A percentile compares a stretch with the other conserved stretches of the same genome.
Conservation (phyloP, 2,888 invertebrate genomes). For the Oeneis ivallda region DNA sequence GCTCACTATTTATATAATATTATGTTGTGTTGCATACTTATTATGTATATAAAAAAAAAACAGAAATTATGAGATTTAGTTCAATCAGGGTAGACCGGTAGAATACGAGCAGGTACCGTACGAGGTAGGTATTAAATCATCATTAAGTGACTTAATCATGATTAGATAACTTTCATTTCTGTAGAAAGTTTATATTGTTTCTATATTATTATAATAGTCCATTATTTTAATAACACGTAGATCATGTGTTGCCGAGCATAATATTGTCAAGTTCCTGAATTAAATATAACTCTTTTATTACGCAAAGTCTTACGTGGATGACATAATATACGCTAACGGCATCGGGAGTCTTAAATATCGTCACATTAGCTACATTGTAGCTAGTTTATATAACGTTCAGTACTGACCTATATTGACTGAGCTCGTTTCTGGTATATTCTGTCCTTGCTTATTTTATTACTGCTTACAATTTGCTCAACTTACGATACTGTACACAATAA, state of each 20-base stretch:
- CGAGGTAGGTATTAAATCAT: not conserved
- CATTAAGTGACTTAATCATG: not conserved
- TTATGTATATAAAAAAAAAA: no score
- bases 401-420: conserved; percentile 33
- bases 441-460: not conserved
- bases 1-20: no score
- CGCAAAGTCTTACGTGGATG: conserved; percentile 42
- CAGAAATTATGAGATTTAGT: no score
- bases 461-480: not conserved
- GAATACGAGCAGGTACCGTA: not conserved
- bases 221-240: not conserved
- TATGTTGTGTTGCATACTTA: no score
- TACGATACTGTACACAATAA: no score
- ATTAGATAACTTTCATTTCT: not conserved
- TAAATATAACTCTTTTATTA: conserved; percentile 31
- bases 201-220: not conserved
- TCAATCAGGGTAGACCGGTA: not conserved
- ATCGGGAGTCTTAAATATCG: conserved; percentile 43
- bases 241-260: not conserved
- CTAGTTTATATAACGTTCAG: conserved; percentile 52
- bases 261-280: not conserved
- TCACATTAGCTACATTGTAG: conserved; percentile 40
- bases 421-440: not conserved
- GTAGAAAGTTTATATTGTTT: not conserved
- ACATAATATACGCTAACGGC: conserved; percentile 45